Base-by-base conservation (phyloP, 2,113 vertebrate species). In the Ceyx cyanopectus region DNA sequence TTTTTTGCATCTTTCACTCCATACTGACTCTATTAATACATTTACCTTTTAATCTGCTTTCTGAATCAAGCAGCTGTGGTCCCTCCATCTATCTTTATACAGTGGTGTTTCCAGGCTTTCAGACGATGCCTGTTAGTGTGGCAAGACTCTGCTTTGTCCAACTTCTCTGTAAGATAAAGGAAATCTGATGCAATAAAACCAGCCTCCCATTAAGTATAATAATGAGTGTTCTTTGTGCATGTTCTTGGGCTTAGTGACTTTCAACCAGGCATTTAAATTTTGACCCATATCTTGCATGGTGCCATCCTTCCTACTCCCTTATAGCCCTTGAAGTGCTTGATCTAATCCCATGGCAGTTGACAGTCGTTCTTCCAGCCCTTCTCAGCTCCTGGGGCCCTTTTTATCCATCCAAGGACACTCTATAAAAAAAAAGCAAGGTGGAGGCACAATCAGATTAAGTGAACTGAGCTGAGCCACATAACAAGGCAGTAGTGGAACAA, bases 31-130 rank as follows among this genome's bases (percentile, higher is more conserved):
- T 90, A 77, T 95, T 96, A 72, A 91, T 70, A 48, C 51, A 34
- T 54, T 74, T 76, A 73, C 41, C 51, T 87, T 80, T 40, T 8
- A 80, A 80, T 90, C 67, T 5, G 2, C 46, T 89, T 66, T 95
- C 78, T 89, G 73, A 92, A 79, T 86, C 50, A 85, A 85, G 81
- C 92, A 96, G 89, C 84, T 94, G 91, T 60, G 81, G 69, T 95
- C 46, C 46, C 43, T 89, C 75, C 22, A 56, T 69, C 50, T 90
- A 43, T 67, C 11, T 90, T 74, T 43, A 54, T 53, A 58, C 20
- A 66, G 62, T 84, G 86, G 13, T 62, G 76, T 87, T 76, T 81
- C 60, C 62, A 18, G 6, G 61, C 45, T 86, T 93, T 86, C 41
- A 84, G 54, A 32, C 9, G 3, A 72, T 37, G 37, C 7, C 22